Evolutionary conservation across 2,113 vertebrate genomes (phyloP).

Genomic region (Gymnocephalus cernua): DNA sequence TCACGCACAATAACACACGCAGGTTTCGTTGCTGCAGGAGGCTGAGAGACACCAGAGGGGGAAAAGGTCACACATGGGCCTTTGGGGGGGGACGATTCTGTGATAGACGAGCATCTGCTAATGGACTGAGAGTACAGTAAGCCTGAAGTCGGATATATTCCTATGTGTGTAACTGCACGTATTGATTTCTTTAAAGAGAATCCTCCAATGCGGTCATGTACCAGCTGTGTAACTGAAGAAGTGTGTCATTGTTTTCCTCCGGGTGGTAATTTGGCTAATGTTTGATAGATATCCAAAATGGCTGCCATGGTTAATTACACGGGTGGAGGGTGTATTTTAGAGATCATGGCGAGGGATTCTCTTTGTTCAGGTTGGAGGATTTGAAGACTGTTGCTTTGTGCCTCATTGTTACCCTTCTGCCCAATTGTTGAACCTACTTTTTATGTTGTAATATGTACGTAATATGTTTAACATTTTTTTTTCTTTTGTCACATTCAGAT

Average conservation of each 20-base stretch:
- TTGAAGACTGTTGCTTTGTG: slow-evolving; percentile 22
- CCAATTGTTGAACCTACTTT: slow-evolving; percentile 30
- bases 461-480: background rate
- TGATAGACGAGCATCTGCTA: slow-evolving; percentile 3
- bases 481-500: slow-evolving; percentile 18
- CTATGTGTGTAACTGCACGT: slow-evolving; percentile 13
- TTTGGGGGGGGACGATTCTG: background rate
- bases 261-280: slow-evolving; percentile 63
- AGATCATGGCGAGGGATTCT: slow-evolving; percentile 36
- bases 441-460: background rate
- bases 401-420: slow-evolving; percentile 21
- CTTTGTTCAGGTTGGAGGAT: slow-evolving; percentile 38
- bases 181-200: slow-evolving; percentile 36
- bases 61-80: slow-evolving; percentile 16
- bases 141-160: slow-evolving; percentile 5
- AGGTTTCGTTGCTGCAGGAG: slow-evolving; percentile 1
- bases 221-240: slow-evolving; percentile 56
- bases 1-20: slow-evolving; percentile 28
- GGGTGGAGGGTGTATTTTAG: slow-evolving; percentile 33
- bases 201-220: slow-evolving; percentile 37
- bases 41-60: slow-evolving; percentile 32
- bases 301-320: slow-evolving; percentile 65
- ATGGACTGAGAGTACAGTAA: background rate
- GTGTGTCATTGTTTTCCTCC: slow-evolving; percentile 61
- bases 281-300: slow-evolving; percentile 60